A percentile compares a stretch with the other conserved stretches of the same genome.
These are phyloP conservation scores for Capitulum mitella DNA, from an alignment of 2,888 invertebrate species.

Conservation along the genomic window DNA sequence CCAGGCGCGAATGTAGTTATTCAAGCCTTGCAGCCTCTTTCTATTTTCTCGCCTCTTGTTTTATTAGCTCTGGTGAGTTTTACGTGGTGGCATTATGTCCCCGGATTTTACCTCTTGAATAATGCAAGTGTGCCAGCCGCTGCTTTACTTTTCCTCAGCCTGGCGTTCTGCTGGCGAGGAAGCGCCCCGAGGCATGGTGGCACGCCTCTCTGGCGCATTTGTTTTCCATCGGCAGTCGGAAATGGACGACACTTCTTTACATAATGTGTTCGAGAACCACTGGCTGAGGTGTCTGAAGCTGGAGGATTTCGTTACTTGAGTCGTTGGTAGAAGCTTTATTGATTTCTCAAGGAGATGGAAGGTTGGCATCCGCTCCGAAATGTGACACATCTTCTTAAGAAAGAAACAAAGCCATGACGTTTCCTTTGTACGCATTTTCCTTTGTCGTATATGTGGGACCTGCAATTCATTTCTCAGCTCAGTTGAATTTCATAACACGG, in stretches of 20 bases:
- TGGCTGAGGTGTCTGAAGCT: too few relatives aligned
- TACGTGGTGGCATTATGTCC: not conserved
- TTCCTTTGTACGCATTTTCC: too few relatives aligned
- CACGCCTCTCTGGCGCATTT: not conserved
- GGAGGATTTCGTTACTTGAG: too few relatives aligned
- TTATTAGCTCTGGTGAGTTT: not conserved
- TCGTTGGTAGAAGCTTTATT: too few relatives aligned
- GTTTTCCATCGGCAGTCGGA: not conserved
- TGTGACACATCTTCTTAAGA: too few relatives aligned
- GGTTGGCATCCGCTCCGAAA: too few relatives aligned
- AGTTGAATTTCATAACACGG: too few relatives aligned
- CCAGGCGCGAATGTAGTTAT: not conserved
- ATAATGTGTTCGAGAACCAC: not conserved
- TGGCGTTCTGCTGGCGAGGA: not conserved
- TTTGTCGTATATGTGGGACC: too few relatives aligned
- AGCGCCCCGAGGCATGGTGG: not conserved
- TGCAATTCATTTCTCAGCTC: too few relatives aligned
- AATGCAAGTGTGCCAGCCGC: not conserved
- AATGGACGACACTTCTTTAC: not conserved
- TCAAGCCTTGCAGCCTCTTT: not conserved
- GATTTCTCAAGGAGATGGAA: too few relatives aligned
- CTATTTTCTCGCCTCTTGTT: constrained; percentile 14
- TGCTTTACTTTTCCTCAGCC: not conserved
- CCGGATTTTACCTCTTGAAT: not conserved
- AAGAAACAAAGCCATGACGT: too few relatives aligned